Conservation (phyloP, 2,888 invertebrate genomes). For the Calliphora vomitoria region DNA sequence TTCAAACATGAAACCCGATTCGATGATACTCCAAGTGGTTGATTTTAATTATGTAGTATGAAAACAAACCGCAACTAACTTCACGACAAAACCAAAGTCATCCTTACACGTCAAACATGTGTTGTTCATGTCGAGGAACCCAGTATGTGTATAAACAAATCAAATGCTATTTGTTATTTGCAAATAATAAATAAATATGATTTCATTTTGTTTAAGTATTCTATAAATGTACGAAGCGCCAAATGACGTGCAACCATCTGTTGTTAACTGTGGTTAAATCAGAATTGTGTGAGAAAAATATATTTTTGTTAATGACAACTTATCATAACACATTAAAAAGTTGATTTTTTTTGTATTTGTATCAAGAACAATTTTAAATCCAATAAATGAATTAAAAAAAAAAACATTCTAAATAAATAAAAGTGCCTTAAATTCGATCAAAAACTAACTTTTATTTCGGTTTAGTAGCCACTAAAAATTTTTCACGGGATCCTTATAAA, state of each 20-base stretch:
- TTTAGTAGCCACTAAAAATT: no score
- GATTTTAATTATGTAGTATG: no score
- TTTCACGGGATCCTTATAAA: no score
- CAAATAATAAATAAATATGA: constrained; percentile 36
- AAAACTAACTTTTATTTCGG: no score
- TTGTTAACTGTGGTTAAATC: constrained; percentile 25
- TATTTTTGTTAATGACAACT: constrained; percentile 41
- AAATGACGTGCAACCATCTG: constrained; percentile 24
- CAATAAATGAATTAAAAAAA: background rate
- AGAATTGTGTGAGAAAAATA: constrained; percentile 23
- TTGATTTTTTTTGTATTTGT: background rate
- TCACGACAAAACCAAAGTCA: background rate
- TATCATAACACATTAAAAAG: background rate
- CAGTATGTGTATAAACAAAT: constrained; percentile 5
- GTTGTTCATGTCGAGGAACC: background rate
- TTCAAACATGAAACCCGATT: background rate
- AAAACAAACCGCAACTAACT: background rate
- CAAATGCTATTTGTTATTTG: background rate
- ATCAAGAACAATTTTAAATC: background rate
- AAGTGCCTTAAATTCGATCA: no score
- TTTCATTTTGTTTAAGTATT: constrained; percentile 49
- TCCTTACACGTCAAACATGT: background rate
- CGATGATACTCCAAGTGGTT: no score
- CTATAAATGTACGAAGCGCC: constrained; percentile 24
- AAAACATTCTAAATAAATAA: no score